These are phyloP conservation scores for Drosophila aldrichi DNA, from an alignment of 2,888 invertebrate genomes.

Conservation along the genomic window DNA sequence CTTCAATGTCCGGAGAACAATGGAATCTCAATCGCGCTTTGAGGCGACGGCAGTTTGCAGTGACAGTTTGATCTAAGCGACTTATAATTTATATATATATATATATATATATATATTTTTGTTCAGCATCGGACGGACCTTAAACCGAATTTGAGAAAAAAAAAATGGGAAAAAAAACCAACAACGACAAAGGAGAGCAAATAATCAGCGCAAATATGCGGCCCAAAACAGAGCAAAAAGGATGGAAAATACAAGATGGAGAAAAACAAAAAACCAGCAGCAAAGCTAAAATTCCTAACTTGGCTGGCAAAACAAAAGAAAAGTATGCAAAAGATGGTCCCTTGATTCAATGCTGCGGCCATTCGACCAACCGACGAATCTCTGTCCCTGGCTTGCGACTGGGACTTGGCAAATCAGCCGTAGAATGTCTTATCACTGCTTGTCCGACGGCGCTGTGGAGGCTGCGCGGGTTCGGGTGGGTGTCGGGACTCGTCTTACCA, in stretches of 20 bases:
- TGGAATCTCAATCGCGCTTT: slow-evolving; percentile 28
- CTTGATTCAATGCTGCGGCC: slow-evolving; percentile 15
- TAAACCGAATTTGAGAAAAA: background rate
- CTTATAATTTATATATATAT: slow-evolving; percentile 30
- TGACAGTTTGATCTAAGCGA: slow-evolving; percentile 31
- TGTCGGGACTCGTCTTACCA: slow-evolving; percentile 5
- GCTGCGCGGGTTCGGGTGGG: background rate
- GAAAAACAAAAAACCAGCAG: slow-evolving; percentile 15
- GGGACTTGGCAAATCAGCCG: slow-evolving; percentile 47
- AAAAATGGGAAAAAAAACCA: background rate
- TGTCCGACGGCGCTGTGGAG: background rate
- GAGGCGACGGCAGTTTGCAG: slow-evolving; percentile 10
- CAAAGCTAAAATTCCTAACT: slow-evolving; percentile 53
- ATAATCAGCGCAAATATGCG: slow-evolving; percentile 53
- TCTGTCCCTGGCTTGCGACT: slow-evolving; percentile 1
- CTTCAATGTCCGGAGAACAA: slow-evolving; percentile 22
- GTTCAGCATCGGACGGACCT: background rate
- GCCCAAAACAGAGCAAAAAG: slow-evolving; percentile 15
- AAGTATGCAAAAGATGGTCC: slow-evolving; percentile 58
- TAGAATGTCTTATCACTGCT: slow-evolving; percentile 45
- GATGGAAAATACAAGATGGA: slow-evolving; percentile 14
- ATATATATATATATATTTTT: slow-evolving; percentile 8
- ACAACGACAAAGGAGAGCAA: slow-evolving; percentile 13
- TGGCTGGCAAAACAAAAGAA: slow-evolving; percentile 60
- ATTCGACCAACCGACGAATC: slow-evolving; percentile 14